phyloP scores from a whole-genome alignment of 2,888 invertebrate species.

The Troglohyphantes excavatus region DNA sequence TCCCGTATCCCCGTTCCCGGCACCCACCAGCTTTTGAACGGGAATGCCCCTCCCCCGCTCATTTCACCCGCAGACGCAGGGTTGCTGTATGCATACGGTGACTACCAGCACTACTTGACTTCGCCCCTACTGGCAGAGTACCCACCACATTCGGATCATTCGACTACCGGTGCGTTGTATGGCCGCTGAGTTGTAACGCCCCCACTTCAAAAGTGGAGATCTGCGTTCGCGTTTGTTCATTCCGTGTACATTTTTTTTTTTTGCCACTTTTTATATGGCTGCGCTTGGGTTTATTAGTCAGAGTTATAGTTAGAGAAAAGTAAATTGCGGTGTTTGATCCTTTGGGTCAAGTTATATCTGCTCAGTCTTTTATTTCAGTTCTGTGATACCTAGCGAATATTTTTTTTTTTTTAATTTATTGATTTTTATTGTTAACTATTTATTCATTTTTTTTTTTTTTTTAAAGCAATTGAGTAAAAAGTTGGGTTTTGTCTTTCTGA shows the following conservation, averaged over 20 bases:
- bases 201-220: not conserved
- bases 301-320: constrained; percentile 46
- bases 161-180: constrained; percentile 95
- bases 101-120: constrained; percentile 93
- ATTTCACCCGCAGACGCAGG: constrained; percentile 88
- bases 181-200: constrained; percentile 87
- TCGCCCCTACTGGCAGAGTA: constrained; percentile 85
- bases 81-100: constrained; percentile 92
- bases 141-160: constrained; percentile 85
- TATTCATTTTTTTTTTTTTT: constrained; percentile 68
- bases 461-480: constrained; percentile 25
- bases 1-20: constrained; percentile 93
- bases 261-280: constrained; percentile 43
- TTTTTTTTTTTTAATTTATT: constrained; percentile 69
- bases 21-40: constrained; percentile 86
- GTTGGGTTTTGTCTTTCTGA: constrained; percentile 33
- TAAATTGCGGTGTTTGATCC: constrained; percentile 29
- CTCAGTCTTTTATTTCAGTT: constrained; percentile 72
- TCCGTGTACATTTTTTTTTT: constrained; percentile 45
- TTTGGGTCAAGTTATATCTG: constrained; percentile 17
- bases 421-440: constrained; percentile 70
- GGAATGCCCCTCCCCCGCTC: constrained; percentile 86
- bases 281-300: constrained; percentile 49
- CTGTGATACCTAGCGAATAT: constrained; percentile 65
- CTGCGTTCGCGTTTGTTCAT: constrained; percentile 42